Conservation (phyloP, 2,797 vertebrate genomes). For the Enteromius thamalakanensis region DNA sequence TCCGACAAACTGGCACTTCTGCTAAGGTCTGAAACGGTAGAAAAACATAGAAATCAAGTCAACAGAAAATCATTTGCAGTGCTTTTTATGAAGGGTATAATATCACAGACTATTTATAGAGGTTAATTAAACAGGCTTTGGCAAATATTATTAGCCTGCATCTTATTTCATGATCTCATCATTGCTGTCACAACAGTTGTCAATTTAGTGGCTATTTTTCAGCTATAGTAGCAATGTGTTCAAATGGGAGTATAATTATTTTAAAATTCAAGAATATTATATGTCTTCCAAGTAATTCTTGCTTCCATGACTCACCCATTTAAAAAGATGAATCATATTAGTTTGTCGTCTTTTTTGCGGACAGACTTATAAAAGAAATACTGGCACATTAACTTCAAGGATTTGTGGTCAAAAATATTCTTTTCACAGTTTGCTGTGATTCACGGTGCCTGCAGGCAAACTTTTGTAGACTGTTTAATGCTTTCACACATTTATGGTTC, state of each 20-base stretch:
- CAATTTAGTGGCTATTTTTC: slow-evolving; percentile 29
- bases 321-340: slow-evolving; percentile 21
- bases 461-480: background rate
- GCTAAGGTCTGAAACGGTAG: slow-evolving; percentile 78
- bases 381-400: background rate
- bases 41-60: slow-evolving; percentile 26
- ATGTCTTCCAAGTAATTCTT: slow-evolving; percentile 11
- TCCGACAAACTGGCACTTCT: slow-evolving; percentile 91
- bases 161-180: slow-evolving; percentile 47
- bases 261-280: slow-evolving; percentile 13
- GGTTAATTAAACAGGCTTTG: slow-evolving; percentile 8
- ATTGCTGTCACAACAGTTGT: slow-evolving; percentile 37
- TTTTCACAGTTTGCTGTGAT: slow-evolving; percentile 19
- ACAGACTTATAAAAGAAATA: background rate
- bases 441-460: slow-evolving; percentile 8
- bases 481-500: slow-evolving; percentile 30
- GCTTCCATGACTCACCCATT: slow-evolving; percentile 18
- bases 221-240: slow-evolving; percentile 3
- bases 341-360: background rate
- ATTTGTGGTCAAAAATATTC: background rate
- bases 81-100: slow-evolving; percentile 21
- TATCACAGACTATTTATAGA: slow-evolving; percentile 35
- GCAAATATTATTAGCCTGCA: slow-evolving; percentile 36
- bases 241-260: slow-evolving; percentile 21
- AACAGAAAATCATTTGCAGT: slow-evolving; percentile 12